Base-by-base conservation (phyloP, 2,797 vertebrate species). In the Tangara arthus region DNA sequence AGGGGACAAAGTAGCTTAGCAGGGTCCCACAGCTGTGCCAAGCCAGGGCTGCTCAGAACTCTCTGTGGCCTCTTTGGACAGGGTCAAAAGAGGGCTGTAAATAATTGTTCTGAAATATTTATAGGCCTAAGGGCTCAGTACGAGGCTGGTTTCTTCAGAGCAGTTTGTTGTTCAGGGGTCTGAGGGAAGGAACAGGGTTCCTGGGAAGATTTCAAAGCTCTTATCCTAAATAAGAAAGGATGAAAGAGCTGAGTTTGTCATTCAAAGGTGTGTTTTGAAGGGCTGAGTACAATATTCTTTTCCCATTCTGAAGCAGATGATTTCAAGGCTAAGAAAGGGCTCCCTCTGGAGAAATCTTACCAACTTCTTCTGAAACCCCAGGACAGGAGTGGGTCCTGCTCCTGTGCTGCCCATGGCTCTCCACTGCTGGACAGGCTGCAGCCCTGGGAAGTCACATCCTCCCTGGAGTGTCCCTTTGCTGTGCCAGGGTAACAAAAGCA, bases 261-360 rank as follows among this genome's bases (percentile, higher is more conserved):
- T n/a, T 65, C 63, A 52, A 37, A 83, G 27, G 26, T 24, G 15
- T 22, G 16, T 59, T 93, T 86, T 1, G 3, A 69, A 66, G 49
- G 55, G 23, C 35, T 52, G 37, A 59, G 8, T 30, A 47, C 39
- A 66, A 46, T 34, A 35, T 39, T 55, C 10, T 47, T n/a, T 89
- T 83, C 57, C 35, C 15, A 35, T 28, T 21, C 47, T 57, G 63
- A 64, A 72, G 76, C 21, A 81, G 70, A 76, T 16, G 12, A 86
- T 76, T 86, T 86, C 65, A 86, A 88, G 64, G 28, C 56, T 72
- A 75, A 95, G 84, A 76, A 92, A 79, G 50, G 27, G 72, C 79
- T 95, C 94, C 92, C 91, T 84, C 96, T 95, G 70, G 76, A 95
- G 91, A 92, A 87, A 59, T 21, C 64, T 19, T 55, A 44, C 8